Base-by-base conservation (phyloP, 2,888 invertebrate species). In the Syritta pipiens region DNA sequence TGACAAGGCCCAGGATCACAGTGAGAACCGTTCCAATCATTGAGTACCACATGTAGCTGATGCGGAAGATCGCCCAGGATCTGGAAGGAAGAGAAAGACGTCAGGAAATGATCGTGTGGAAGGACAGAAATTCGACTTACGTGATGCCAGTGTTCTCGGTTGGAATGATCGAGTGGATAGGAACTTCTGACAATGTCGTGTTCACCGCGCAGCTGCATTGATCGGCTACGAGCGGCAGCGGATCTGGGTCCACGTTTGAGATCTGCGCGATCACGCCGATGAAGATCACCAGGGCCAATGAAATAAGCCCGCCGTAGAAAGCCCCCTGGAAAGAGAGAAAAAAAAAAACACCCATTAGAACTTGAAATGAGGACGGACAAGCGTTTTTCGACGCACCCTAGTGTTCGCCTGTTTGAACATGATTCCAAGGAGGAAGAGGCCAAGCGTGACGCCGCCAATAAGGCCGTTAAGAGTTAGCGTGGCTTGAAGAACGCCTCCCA, bases 41-140 rank as follows among this genome's bases (percentile, higher is more conserved):
- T 4, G 96, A 95, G 89, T 96, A 97, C 96, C 97, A 97, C 85
- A 97, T 91, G 87, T 97, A 97, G 24, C 95, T 95, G 60, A 96
- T 89, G n/a, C 92, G 91, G 86, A 94, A 96, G 69, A 96, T 86
- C 86, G 91, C 89, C 84, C 87, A 87, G 7, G 86, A 85, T 1
- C 88, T 89, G 37, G 37, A 17, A 37, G 37, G 4, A 30, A 4
- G 1, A 1, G 4, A 32, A 4, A 9, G 3, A 1, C 5, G 5
- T 5, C 9, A 2, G 3, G 4, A 5, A 35, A 4, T 7, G 2
- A 9, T 0, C 4, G 12, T n/a, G 0, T 4, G 26, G 10, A 2
- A 7, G 3, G 10, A 26, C 3, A 2, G 3, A 26, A 7, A 5
- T 81, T n/a, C 63, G 30, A 79, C 65, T 75, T 62, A 75, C 81